Evolutionary conservation across 1,140 invertebrate species (phyloP), one percentile per base, ranked within the genome.

Genomic region (Cydia fagiglandana): DNA sequence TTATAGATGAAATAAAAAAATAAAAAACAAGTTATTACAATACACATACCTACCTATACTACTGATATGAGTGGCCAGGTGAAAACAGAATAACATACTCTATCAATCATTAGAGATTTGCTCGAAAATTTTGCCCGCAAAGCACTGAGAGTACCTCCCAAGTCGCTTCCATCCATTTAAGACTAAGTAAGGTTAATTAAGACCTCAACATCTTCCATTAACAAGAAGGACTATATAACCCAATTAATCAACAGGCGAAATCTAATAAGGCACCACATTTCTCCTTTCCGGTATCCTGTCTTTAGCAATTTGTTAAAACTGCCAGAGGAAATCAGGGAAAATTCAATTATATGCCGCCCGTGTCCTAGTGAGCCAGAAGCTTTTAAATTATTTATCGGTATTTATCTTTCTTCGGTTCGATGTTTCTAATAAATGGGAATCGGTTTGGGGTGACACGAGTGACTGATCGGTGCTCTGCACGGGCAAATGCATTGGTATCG

Each of bases 401-500:
- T 74, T 74, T 74, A 74, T 74, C 73, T 50, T 74, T 56, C 50
- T 56, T 56, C 17, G 73, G 73, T 34, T 74, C 73, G 12, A 50
- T 74, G 45, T 50, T 74, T 74, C 73, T 74, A 50, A 74, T 50
- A 74, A 74, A 74, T 74, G 20, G 73, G 45, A n/a, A 70, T 38
- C 17, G 73, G 73, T 74, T 74, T 56, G n/a, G 17, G 30, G 50
- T 24, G 73, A 45, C 66, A 70, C 30, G 66, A 15, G 73, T 56
- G 73, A 74, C 9, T 50, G 73, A 74, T 56, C 24, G 41, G 50
- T 24, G 47, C 24, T 73, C 70, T 45, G 38, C 70, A 50, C 34
- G 45, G 73, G 73, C 41, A 53, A 74, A 74, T 74, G 73, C 73
- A 56, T 38, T 17, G 28, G 34, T 17, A 74, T 74, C 17, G 20